Evolutionary conservation across 2,888 invertebrate genomes (phyloP).

Genomic region (Leptinotarsa peninsularis): DNA sequence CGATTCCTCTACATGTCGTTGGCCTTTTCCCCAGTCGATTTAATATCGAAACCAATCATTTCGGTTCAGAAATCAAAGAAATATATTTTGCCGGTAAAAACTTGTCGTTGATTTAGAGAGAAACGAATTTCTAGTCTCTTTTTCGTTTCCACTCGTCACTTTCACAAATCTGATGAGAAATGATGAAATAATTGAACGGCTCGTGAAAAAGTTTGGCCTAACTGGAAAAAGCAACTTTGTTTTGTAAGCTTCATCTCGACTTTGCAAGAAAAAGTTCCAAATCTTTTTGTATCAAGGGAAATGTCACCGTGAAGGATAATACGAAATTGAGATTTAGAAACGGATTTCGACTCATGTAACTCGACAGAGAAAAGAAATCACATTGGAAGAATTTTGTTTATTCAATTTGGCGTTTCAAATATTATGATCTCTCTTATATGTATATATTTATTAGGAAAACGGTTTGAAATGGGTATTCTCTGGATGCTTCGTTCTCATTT

Average conservation of each 20-base stretch:
- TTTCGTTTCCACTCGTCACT: slow-evolving; percentile 15
- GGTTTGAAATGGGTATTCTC: background rate
- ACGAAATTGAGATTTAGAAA: slow-evolving; percentile 18
- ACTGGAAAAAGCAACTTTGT: slow-evolving; percentile 12
- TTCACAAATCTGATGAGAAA: slow-evolving; percentile 21
- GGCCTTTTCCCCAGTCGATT: background rate
- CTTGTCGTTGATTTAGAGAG: background rate
- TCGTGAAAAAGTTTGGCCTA: slow-evolving; percentile 9
- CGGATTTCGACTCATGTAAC: slow-evolving; percentile 20
- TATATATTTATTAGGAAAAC: background rate
- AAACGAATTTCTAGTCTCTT: slow-evolving; percentile 16
- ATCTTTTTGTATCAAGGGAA: slow-evolving; percentile 18
- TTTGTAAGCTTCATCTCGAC: background rate
- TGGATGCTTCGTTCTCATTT: background rate
- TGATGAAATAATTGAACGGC: slow-evolving; percentile 15
- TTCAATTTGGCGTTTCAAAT: slow-evolving; percentile 3
- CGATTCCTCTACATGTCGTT: too few species aligned
- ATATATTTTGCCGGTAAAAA: slow-evolving; percentile 9
- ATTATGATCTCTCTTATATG: background rate
- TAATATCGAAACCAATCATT: slow-evolving; percentile 20
- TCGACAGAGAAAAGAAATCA: slow-evolving; percentile 17
- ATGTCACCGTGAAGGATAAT: slow-evolving; percentile 2
- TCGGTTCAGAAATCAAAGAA: slow-evolving; percentile 14
- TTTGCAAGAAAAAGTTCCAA: slow-evolving; percentile 18
- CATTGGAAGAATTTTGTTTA: slow-evolving; percentile 4